Percentiles rank a stretch among this genome's conserved stretches.
Evolutionary conservation across 2,797 vertebrate genomes (phyloP).

Genomic region (Lacerta viridis): DNA sequence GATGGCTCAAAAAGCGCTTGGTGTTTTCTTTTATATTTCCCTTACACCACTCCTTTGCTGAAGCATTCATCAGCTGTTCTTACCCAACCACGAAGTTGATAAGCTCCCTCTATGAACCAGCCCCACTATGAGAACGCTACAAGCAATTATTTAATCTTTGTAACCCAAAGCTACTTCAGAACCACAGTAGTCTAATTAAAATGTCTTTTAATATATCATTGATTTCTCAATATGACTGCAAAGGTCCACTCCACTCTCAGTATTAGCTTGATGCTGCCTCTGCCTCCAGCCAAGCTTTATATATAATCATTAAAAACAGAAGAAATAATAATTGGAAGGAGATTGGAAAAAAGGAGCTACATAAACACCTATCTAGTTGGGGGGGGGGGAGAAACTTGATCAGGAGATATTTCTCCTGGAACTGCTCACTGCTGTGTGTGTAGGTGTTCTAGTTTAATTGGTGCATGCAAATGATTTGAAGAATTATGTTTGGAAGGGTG

Average conservation of each 20-base stretch:
- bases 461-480: no score
- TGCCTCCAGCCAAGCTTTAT: constrained; percentile 39
- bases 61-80: constrained; percentile 59
- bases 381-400: constrained; percentile 9
- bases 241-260: constrained; percentile 41
- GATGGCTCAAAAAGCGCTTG: constrained; percentile 62
- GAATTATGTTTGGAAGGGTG: no score
- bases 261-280: constrained; percentile 36
- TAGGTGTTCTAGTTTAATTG: no score
- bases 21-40: constrained; percentile 37
- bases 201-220: constrained; percentile 66
- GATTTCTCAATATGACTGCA: constrained; percentile 68
- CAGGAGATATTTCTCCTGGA: neutral
- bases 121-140: constrained; percentile 43
- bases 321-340: neutral
- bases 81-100: constrained; percentile 65
- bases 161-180: constrained; percentile 53
- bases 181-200: constrained; percentile 66
- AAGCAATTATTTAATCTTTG: constrained; percentile 72
- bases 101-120: constrained; percentile 61
- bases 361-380: accelerated
- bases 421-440: no score
- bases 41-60: constrained; percentile 62
- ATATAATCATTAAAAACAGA: neutral
- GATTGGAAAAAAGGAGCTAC: neutral